These are phyloP conservation scores for Dryobotodes eremita DNA, from an alignment of 2,888 invertebrate genomes.

Conservation along the genomic window DNA sequence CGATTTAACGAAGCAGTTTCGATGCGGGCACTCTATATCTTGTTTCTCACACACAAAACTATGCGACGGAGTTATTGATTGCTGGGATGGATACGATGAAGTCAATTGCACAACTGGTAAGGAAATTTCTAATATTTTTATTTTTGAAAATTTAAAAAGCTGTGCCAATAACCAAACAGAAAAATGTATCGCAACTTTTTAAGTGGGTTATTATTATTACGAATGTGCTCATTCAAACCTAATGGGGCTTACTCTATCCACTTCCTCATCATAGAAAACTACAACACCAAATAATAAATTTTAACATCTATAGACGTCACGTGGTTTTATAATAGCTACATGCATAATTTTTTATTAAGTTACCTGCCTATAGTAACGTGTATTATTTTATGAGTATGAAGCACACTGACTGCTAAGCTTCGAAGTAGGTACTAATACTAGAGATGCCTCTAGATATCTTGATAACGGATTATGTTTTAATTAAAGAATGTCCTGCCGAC, in stretches of 20 bases:
- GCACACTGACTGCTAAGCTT: not conserved
- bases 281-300: slow-evolving; percentile 10
- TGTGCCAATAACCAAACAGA: slow-evolving; percentile 49
- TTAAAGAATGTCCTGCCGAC: slow-evolving; percentile 86
- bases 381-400: not conserved
- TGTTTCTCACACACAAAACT: slow-evolving; percentile 93
- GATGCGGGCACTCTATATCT: slow-evolving; percentile 93
- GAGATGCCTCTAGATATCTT: not conserved
- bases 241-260: slow-evolving; percentile 79
- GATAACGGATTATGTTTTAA: not conserved
- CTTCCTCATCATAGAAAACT: slow-evolving; percentile 71
- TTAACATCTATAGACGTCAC: not conserved
- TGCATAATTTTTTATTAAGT: slow-evolving; percentile 5
- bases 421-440: not conserved
- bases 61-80: slow-evolving; percentile 94
- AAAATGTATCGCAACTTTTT: slow-evolving; percentile 71
- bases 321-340: not conserved
- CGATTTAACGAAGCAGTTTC: slow-evolving; percentile 92
- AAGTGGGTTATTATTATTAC: slow-evolving; percentile 74
- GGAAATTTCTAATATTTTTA: slow-evolving; percentile 40
- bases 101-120: slow-evolving; percentile 92
- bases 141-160: slow-evolving; percentile 48
- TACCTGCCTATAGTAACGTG: slow-evolving; percentile 2
- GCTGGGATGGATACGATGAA: slow-evolving; percentile 95
- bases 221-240: slow-evolving; percentile 79